Evolutionary conservation across 2,797 vertebrate genomes (phyloP), one percentile per base, ranked within the genome.

Genomic region (Girardinus metallicus): DNA sequence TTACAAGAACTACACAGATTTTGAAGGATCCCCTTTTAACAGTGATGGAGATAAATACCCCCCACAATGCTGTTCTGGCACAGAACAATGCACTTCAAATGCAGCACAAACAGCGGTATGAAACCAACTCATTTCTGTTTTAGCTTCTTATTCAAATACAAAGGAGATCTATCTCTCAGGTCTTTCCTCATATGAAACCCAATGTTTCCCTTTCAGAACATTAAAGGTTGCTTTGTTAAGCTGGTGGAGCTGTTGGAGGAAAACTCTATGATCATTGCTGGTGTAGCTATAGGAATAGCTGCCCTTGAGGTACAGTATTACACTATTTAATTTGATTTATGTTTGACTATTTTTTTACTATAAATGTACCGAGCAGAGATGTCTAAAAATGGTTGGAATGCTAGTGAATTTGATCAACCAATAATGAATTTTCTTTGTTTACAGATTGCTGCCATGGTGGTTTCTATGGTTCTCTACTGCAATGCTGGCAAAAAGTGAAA

Each of bases 361-460:
- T 71, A 29, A 4, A 60, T 60, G 9, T 16, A 43, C 66, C 11
- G 1, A 26, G 12, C 26, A 43, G 39, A 70, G 5, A 44, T 29
- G 1, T 5, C n/a, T n/a, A 23, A 23, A 44, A 16, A 9, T 15
- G 26, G 4, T 23, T 23, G 16, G 16, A 64, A 34, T 36, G 3
- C 31, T 9, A 46, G 12, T n/a, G 26, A 44, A n/a, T 76, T 18
- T 23, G 18, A 73, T 79, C 12, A 46, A 31, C 16, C 74, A 1
- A 12, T 88, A 23, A 78, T 62, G 1, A 43, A 31, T 31, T 77
- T 76, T 76, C 11, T 31, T 49, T 43, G 71, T 81, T 88, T 64
- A 8, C 93, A 96, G 95, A 81, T 95, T 49, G 94, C 94, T 64
- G 95, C 94, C 64, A 95, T 96, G 95, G 90, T 94, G 80, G 94